A percentile compares a stretch with the other conserved stretches of the same genome.
Conservation (phyloP, 2,888 invertebrate species). For the Eucera pruinosa region DNA sequence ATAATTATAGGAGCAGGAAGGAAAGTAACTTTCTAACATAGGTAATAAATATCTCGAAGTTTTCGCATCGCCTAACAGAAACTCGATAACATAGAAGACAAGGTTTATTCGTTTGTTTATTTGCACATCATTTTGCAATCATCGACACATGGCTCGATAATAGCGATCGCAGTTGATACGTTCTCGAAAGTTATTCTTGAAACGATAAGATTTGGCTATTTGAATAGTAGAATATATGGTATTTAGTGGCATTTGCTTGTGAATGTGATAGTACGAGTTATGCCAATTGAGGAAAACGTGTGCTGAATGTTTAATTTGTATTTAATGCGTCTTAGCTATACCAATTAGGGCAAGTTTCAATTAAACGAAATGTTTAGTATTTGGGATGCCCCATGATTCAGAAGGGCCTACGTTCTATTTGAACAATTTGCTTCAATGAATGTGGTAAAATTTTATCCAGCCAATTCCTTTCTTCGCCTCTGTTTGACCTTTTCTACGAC, state of each 20-base stretch:
- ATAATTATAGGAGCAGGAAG: no score
- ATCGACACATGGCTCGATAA: not conserved
- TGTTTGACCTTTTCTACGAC: not conserved
- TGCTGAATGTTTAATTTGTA: conserved; percentile 1
- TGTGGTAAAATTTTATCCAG: conserved; percentile 14
- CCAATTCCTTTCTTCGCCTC: conserved; percentile 12
- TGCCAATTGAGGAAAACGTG: not conserved
- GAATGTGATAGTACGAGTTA: not conserved
- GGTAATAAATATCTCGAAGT: not conserved
- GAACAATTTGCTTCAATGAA: conserved; percentile 55
- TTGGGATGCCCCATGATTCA: conserved; percentile 62
- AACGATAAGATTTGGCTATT: not conserved
- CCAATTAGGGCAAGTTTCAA: conserved; percentile 52
- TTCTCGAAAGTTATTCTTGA: not conserved
- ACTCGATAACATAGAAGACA: not conserved
- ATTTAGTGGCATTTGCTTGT: not conserved
- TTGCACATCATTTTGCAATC: not conserved
- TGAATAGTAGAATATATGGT: no score
- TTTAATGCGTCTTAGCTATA: conserved; percentile 2
- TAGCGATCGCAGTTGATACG: not conserved
- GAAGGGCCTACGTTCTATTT: conserved; percentile 25
- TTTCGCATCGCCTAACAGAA: not conserved
- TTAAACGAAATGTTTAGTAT: conserved; percentile 45
- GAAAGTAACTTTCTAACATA: conserved; percentile 7
- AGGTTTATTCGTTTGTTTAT: not conserved